Base-by-base conservation (phyloP, 2,888 invertebrate species). In the Pelosia muscerda region DNA sequence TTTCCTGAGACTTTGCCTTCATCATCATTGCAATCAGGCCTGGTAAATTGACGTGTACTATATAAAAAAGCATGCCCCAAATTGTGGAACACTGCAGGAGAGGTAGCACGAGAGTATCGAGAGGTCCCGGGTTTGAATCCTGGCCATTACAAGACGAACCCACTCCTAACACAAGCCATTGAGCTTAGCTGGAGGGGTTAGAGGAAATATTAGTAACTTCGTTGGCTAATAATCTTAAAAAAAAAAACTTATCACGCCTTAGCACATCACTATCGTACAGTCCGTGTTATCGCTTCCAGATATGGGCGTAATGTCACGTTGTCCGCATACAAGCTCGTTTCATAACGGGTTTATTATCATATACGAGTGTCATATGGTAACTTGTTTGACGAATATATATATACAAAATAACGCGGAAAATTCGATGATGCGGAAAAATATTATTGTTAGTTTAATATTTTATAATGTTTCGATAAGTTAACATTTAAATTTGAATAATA, bases 261-360 rank as follows among this genome's bases (percentile, higher is more conserved):
- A 23, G 4, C 55, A 10, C 49, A 53, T 62, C 49, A 49, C 61
- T 63, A 62, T 31, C 23, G 15, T 9, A 22, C 31, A 22, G n/a
- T 34, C 22, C 22, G 23, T 31, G 9, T 54, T 63, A 63, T 63
- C 63, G 54, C 54, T 10, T 31, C 54, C 54, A 54, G 53, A 54
- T 63, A 63, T 25, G 54, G 54, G 19, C 54, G 42, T 61, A 53
- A 25, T 26, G 61, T 62, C 61, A 23, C 31, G 54, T 63, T 54
- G 31, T 54, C 28, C 63, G 54, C 34, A 63, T 54, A 63, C 49
- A 54, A 63, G 31, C 13, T 54, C 23, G 23, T 23, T 63, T 63
- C 54, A 23, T 49, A 62, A 62, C 63, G 26, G 31, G 63, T 63
- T 54, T 63, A 63, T 63, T 54, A 54, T 63, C 63, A 25, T 19